A percentile compares a stretch with the other conserved stretches of the same genome.
Conservation (phyloP, 2,797 vertebrate genomes). For the Stomatorhinus walkeri region DNA sequence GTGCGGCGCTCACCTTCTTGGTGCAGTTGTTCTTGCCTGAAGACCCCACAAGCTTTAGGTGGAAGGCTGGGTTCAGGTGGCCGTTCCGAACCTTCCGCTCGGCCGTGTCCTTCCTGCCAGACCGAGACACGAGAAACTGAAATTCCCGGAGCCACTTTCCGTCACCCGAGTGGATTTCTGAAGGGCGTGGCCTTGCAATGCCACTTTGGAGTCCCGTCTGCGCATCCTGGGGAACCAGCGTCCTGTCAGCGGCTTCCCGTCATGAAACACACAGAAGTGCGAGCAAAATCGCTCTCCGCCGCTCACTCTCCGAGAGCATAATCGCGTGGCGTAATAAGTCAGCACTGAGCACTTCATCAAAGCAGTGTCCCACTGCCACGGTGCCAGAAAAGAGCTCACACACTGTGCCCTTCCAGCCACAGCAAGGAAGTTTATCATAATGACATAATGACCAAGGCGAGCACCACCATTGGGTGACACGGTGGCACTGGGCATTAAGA, state of each 20-base stretch:
- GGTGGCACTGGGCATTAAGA: background rate
- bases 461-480: background rate
- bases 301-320: background rate
- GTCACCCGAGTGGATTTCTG: background rate
- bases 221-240: background rate
- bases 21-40: conserved; percentile 51
- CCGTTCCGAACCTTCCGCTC: conserved; percentile 55
- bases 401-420: background rate
- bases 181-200: background rate
- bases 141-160: background rate
- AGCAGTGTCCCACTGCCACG: background rate
- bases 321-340: background rate
- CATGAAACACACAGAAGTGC: background rate
- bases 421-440: background rate
- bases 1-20: conserved; percentile 53
- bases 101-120: conserved; percentile 42
- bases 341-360: background rate
- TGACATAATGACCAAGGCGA: background rate
- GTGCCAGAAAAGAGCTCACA: background rate
- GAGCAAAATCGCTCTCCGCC: background rate
- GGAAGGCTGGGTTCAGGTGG: conserved; percentile 69
- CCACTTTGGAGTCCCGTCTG: background rate
- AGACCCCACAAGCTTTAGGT: conserved; percentile 66
- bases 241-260: background rate
- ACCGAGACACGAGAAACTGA: conserved; percentile 16